Evolutionary conservation across 2,888 invertebrate genomes (phyloP).

Genomic region (Macrostomum cliftonense): DNA sequence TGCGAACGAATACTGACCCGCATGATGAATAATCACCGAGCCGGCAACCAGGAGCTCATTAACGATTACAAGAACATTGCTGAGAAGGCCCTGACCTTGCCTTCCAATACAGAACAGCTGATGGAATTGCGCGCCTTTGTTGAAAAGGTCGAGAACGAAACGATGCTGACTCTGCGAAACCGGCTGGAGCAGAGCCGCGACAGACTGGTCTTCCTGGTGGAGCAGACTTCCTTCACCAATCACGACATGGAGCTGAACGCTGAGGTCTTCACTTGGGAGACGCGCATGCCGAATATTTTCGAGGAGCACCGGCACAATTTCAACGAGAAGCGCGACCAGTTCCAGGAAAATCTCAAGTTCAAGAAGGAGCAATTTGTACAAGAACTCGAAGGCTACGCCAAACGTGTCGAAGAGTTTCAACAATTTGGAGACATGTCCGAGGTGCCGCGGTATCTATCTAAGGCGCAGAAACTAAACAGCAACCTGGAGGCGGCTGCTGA

Average conservation of each 20-base stretch:
- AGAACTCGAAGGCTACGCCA: slow-evolving; percentile 58
- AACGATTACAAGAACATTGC: slow-evolving; percentile 65
- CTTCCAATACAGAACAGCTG: slow-evolving; percentile 62
- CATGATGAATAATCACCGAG: slow-evolving; percentile 62
- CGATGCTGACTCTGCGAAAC: slow-evolving; percentile 55
- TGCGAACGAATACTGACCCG: slow-evolving; percentile 51
- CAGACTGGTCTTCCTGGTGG: slow-evolving; percentile 57
- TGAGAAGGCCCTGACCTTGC: slow-evolving; percentile 56
- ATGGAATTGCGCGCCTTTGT: slow-evolving; percentile 64
- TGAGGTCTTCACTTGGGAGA: slow-evolving; percentile 64
- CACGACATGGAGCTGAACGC: slow-evolving; percentile 72
- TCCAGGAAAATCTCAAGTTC: slow-evolving; percentile 58
- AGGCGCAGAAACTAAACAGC: slow-evolving; percentile 56
- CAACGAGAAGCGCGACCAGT: slow-evolving; percentile 62
- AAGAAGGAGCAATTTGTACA: slow-evolving; percentile 57
- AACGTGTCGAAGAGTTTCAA: slow-evolving; percentile 64
- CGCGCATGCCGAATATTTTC: slow-evolving; percentile 58
- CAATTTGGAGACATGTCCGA: slow-evolving; percentile 68
- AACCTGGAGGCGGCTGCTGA: slow-evolving; percentile 54
- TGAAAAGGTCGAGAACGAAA: slow-evolving; percentile 51
- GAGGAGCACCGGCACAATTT: slow-evolving; percentile 62
- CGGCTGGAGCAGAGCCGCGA: slow-evolving; percentile 44
- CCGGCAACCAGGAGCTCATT: slow-evolving; percentile 56
- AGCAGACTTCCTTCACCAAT: slow-evolving; percentile 58
- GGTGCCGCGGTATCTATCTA: slow-evolving; percentile 59